Base-by-base conservation (phyloP, 2,113 vertebrate genomes). In the Microtus richardsoni region DNA sequence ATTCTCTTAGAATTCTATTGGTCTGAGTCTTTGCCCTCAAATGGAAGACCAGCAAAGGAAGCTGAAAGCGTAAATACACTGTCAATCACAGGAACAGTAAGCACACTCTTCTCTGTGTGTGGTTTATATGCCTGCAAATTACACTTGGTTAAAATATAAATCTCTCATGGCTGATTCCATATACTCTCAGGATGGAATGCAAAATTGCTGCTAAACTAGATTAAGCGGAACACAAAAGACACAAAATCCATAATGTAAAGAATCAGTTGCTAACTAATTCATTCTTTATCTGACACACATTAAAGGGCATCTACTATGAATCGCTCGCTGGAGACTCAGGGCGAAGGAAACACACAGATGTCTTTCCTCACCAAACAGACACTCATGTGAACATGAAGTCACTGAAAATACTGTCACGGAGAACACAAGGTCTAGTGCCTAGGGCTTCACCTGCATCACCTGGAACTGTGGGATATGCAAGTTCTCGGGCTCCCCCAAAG, bases 201-300 rank as follows among this genome's bases (percentile, higher is more conserved):
- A 83, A 79, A 94, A 58, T 91, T 82, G 16, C 74, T 93, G 84
- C 74, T 77, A 92, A 80, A 39, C 89, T 94, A 94, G 70, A 92
- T 90, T 85, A 97, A 93, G 28, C 36, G 21, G 79, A 92, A 95
- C 49, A 62, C 14, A 82, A 94, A 96, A 92, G 54, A 87, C 47
- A 64, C 33, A 80, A 93, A 96, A 94, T 64, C 49, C 19, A 79
- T 64, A 87, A 87, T 87, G 83, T 60, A 95, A 96, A 96, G 33
- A 93, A 66, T 66, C 74, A 75, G 22, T 64, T 91, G 36, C 62
- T 89, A 79, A 75, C 41, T 41, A 83, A 86, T 71, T 39, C 28
- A 19, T 86, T 95, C 84, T 95, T 90, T 88, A 79, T 88, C 86
- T 33, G 83, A 73, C n/a, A 88, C 36, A 66, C 44, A 91, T 58